Evolutionary conservation across 1,140 invertebrate genomes (phyloP), one percentile per base, ranked within the genome.

Genomic region (Carcinoscorpius rotundicauda): DNA sequence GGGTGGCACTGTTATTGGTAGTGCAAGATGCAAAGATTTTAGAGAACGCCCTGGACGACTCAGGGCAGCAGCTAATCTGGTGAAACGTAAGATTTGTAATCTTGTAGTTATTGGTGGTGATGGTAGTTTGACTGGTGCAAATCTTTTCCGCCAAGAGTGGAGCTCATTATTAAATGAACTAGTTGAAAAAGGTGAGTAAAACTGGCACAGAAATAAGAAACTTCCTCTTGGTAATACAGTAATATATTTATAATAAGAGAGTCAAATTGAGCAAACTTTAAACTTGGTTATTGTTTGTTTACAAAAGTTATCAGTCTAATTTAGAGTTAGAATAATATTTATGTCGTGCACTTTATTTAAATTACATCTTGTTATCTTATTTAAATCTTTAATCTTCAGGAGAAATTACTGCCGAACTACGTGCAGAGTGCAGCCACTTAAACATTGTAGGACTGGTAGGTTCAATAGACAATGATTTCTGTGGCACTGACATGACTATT

Each of bases 401-500:
- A 6, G 50, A 63, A 58, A 63, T 70, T 58, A 93, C 87, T 48
- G 73, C 79, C 60, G 88, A 94, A 60, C 85, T 95, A 75, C 77
- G 79, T 63, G 80, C 86, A 63, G 87, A 89, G 72, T 89, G 85
- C 75, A 79, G 81, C 66, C 83, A 86, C 70, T 78, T 98, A 64
- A 91, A 97, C 75, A 97, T 99, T 75, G 95, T 91, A 62, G 97
- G 97, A 68, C 84, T 99, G 84, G 97, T 99, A 55, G 97, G 97
- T 29, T 99, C 97, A 4, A 99, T 99, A 73, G 97, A 99, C 77
- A 99, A 99, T 80, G 97, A 99, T 80, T 99, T 99, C 80, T 99
- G 95, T 78, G 97, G 97, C 68, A 99, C 97, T 52, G 97, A 99
- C 77, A 99, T 99, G 97, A 99, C 97, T 50, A 99, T 99, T 73